Conservation (phyloP, 2,797 vertebrate species). For the Anolis apletophallus region DNA sequence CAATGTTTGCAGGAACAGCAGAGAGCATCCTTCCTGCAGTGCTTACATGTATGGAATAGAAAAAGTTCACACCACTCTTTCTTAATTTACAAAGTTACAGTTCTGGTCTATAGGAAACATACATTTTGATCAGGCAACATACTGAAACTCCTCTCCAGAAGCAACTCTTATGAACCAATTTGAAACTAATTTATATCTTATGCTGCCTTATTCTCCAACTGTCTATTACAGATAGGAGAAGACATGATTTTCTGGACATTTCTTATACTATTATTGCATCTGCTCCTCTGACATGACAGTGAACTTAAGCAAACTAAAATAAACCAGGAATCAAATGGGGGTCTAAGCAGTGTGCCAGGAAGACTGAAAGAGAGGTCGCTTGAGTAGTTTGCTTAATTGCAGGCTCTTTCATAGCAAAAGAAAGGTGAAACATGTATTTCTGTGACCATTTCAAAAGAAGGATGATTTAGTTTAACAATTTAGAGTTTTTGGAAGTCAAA, state of each 20-base stretch:
- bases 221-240: neutral
- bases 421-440: neutral
- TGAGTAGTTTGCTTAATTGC: neutral
- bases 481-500: too few relatives aligned
- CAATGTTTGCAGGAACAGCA: neutral
- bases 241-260: neutral
- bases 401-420: slow-evolving; percentile 3
- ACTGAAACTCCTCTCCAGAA: neutral
- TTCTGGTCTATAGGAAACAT: too few relatives aligned
- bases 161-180: neutral
- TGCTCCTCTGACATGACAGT: neutral
- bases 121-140: neutral
- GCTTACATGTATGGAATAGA: neutral
- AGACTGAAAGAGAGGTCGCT: neutral
- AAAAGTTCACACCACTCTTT: neutral
- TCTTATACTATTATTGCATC: neutral
- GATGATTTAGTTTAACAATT: too few relatives aligned
- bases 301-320: neutral
- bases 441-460: neutral
- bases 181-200: neutral
- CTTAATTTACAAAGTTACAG: neutral
- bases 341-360: neutral
- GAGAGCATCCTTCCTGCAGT: neutral
- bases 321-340: neutral
- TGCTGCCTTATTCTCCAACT: neutral